Base-by-base conservation (phyloP, 2,797 vertebrate species). In the Acanthurus lineatus region DNA sequence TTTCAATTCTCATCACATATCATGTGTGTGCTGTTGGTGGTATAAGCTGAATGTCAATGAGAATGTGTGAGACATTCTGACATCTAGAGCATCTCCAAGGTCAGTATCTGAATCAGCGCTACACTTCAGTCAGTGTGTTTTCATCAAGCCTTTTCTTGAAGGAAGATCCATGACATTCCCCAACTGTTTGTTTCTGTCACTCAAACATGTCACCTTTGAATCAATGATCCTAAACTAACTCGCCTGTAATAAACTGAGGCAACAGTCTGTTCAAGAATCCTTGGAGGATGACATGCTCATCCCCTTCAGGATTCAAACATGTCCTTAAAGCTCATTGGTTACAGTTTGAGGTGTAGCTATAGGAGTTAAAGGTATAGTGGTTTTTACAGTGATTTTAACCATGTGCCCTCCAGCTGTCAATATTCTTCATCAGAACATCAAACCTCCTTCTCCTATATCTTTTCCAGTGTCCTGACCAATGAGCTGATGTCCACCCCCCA, bases 1-100 rank as follows among this genome's bases (percentile, higher is more conserved):
- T 88, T 60, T 54, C 67, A 63, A 93, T 91, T 94, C 91, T 85
- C 88, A 87, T 93, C 92, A 91, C 89, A 94, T 85, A 91, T 88
- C 81, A 85, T 78, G 75, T 85, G 86, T 91, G 90, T 87, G 82
- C 79, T 77, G 87, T 81, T 77, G 82, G 86, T 15, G 71, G 52
- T 88, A 75, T 81, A 69, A 59, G 82, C 79, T 85, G 92, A 93
- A 93, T 94, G 85, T 74, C 86, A 92, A 93, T 93, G 92, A 92
- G 89, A 67, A 57, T 66, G 60, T 65, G 78, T 17, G 81, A 91
- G 85, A 85, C 82, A 75, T 81, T 63, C 79, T 86, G 92, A 89
- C 92, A 91, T 90, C 90, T 77, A 58, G 79, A 79, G 86, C 90
- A 85, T 86, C 87, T 90, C 86, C 91, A 93, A 93, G 91, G 92